Base-by-base conservation (phyloP, 1,140 invertebrate species). In the Pseudomyrmex sp. region DNA sequence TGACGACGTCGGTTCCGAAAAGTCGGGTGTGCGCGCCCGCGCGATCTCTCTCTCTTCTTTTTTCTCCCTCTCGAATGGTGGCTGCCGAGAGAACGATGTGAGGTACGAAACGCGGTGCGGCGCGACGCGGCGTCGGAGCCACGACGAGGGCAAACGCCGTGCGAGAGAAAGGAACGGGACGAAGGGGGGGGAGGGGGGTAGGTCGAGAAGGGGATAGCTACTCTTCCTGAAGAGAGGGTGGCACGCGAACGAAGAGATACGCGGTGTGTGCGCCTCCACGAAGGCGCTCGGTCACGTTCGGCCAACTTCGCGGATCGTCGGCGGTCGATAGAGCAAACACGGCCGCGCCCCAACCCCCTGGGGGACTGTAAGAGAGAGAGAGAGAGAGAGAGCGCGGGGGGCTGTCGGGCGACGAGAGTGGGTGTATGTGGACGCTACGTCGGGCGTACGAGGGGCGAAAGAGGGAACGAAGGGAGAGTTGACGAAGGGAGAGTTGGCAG, bases 271-370 rank as follows among this genome's bases (percentile, higher is more conserved):
- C 86, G 85, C 84, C 90, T 86, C 76, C 69, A 83, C 72, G 88
- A 56, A 85, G 84, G 82, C 85, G 88, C 85, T 93, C 93, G 93
- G 91, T 52, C 77, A 84, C 79, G 86, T 73, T 94, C 94, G 94
- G 91, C 85, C 84, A 90, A 84, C 89, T 90, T 93, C 94, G 94
- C 90, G 91, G 79, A 89, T 90, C 86, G 91, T 94, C 93, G 94
- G 92, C 92, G 94, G 94, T 94, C 94, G 94, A 94, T 94, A 94
- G 94, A 94, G 94, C 94, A 94, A 94, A 94, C 93, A 94, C 94
- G 93, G 92, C 94, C 94, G 94, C 94, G 92, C 94, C 94, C 93
- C 93, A 93, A 94, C 93, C 93, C 93, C 92, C 91, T 87, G 85
- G 91, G 91, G 91, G 91, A 54, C 13, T 20, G 58, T 79, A 73